phyloP scores from a whole-genome alignment of 2,797 vertebrate genomes.

The Silurus aristotelis region DNA sequence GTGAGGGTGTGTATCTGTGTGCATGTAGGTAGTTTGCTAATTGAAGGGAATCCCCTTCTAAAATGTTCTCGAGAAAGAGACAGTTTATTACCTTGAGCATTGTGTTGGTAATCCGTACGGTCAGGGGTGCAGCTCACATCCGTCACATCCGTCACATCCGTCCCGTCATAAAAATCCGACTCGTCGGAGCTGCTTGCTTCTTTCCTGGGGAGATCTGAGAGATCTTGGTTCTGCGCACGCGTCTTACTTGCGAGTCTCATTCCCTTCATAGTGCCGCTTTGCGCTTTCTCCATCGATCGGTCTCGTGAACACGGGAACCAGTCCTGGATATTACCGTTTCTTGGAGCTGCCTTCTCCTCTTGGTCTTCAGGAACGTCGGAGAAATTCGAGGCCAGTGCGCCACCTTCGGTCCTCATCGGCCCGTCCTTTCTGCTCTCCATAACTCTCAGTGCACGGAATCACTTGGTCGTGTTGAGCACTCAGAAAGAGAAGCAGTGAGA shows the following conservation, averaged over 20 bases:
- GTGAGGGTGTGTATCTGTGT: neutral
- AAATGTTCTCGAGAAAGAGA: neutral
- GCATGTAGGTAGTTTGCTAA: neutral
- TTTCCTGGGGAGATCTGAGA: conserved; percentile 76
- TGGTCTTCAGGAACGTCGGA: conserved; percentile 79
- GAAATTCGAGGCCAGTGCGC: conserved; percentile 76
- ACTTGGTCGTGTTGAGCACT: conserved; percentile 13
- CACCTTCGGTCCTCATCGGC: conserved; percentile 88
- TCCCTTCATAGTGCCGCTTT: conserved; percentile 78
- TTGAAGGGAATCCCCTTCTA: neutral
- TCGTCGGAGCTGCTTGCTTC: conserved; percentile 95
- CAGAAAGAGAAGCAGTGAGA: conserved; percentile 25
- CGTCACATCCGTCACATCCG: conserved; percentile 93
- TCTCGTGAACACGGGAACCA: conserved; percentile 77
- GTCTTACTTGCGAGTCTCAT: conserved; percentile 74
- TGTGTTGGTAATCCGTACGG: conserved; percentile 91
- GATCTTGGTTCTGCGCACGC: conserved; percentile 69
- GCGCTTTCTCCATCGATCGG: conserved; percentile 76
- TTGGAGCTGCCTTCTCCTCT: conserved; percentile 81
- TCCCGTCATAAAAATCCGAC: conserved; percentile 98
- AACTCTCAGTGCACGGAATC: conserved; percentile 35
- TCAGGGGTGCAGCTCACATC: conserved; percentile 98
- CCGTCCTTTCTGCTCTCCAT: conserved; percentile 94
- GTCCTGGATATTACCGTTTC: conserved; percentile 82
- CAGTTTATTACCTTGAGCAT: conserved; percentile 82